Conservation (phyloP, 2,113 vertebrate species). For the Platysternon megacephalum region DNA sequence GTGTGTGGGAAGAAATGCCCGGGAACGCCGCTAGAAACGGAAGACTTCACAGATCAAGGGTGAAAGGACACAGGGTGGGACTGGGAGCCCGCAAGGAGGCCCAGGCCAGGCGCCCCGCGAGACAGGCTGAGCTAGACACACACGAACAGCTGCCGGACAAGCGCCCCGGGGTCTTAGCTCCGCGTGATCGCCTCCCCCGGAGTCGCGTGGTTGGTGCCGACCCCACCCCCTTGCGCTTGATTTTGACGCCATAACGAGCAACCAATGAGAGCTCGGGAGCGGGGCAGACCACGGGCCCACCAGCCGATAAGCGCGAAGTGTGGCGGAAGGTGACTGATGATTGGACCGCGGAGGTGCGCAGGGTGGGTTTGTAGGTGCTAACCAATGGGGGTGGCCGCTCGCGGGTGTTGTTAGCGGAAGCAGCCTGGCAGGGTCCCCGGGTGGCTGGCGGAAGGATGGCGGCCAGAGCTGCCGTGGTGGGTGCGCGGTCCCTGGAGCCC, state of each 20-base stretch:
- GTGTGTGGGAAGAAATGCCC: too few species aligned
- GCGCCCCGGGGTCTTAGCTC: too few species aligned
- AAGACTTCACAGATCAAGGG: not conserved
- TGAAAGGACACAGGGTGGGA: not conserved
- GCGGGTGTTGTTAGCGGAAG: too few species aligned
- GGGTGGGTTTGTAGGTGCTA: accelerated
- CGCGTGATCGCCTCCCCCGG: too few species aligned
- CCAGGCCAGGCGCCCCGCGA: too few species aligned
- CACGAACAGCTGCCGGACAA: too few species aligned
- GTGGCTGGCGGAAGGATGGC: accelerated
- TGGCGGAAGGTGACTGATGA: not conserved
- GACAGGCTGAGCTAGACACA: not conserved
- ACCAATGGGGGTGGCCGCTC: not conserved
- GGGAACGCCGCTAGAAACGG: not conserved
- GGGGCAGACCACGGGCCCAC: not conserved
- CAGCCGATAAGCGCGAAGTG: not conserved
- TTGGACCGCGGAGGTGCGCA: not conserved
- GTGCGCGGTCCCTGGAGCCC: not conserved
- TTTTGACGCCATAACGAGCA: not conserved
- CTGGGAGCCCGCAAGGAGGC: not conserved
- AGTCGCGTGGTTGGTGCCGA: not conserved
- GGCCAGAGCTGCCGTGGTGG: accelerated
- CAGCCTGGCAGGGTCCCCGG: accelerated
- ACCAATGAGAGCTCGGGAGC: not conserved
- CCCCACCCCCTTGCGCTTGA: not conserved